Conservation (phyloP, 2,113 vertebrate species). For the Thryonomys swinderianus region DNA sequence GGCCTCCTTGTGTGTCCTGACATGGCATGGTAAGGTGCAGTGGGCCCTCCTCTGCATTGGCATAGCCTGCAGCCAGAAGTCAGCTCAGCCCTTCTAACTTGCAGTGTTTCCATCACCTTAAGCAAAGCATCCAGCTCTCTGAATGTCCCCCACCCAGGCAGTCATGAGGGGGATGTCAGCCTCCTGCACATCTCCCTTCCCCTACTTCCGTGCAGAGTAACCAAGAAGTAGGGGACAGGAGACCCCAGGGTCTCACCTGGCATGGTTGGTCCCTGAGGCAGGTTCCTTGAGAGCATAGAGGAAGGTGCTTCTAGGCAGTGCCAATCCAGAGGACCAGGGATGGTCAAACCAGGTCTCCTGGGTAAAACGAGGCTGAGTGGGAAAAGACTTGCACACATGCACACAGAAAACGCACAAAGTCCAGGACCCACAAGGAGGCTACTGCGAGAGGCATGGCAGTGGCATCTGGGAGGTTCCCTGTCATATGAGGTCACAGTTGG, state of each 20-base stretch:
- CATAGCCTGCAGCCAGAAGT: neutral
- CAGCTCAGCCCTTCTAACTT: neutral
- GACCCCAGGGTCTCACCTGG: neutral
- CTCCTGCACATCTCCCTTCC: neutral
- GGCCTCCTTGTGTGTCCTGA: neutral
- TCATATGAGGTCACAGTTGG: too few species aligned
- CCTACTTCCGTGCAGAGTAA: neutral
- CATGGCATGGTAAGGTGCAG: neutral
- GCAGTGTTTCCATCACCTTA: neutral
- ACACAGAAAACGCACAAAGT: neutral
- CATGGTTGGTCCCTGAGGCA: neutral
- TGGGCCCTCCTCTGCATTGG: neutral
- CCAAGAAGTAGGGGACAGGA: neutral
- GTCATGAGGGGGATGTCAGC: neutral
- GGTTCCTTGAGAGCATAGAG: too few species aligned
- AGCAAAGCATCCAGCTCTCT: neutral
- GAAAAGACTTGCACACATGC: too few species aligned
- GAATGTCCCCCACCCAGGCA: neutral
- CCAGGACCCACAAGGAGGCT: neutral
- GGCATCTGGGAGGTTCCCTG: neutral
- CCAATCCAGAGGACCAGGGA: too few species aligned
- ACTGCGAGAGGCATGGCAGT: neutral
- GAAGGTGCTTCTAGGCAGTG: neutral
- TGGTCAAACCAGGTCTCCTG: too few species aligned
- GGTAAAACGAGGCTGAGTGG: too few species aligned